These are phyloP conservation scores for Lipotes vexillifer DNA, from an alignment of 2,113 vertebrate genomes.

Conservation along the genomic window DNA sequence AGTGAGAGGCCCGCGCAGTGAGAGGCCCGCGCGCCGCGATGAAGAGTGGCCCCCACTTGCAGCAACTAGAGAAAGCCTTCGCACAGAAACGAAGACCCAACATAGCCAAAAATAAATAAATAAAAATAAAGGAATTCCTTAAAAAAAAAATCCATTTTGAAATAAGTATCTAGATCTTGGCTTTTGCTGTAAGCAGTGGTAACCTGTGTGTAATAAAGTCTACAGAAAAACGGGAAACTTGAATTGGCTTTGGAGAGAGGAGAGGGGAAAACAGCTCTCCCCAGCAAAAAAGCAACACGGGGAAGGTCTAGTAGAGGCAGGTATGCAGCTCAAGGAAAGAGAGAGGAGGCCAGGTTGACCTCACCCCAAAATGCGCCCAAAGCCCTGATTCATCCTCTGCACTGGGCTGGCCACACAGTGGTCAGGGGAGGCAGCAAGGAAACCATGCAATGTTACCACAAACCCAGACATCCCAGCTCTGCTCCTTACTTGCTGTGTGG, in stretches of 20 bases:
- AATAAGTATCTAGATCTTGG: background rate
- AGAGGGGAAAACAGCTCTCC: background rate
- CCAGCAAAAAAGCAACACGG: background rate
- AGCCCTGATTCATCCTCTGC: background rate
- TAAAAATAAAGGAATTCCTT: too few species aligned
- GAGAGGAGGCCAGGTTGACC: background rate
- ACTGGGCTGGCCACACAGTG: background rate
- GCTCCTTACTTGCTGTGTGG: background rate
- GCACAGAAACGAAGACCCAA: too few species aligned
- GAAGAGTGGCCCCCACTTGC: too few species aligned
- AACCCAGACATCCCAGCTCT: background rate
- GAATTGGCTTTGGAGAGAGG: background rate
- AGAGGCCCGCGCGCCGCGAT: too few species aligned
- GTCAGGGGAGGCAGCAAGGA: background rate
- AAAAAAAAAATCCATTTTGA: background rate
- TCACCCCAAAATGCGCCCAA: background rate
- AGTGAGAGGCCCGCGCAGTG: too few species aligned
- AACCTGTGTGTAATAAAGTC: too few species aligned
- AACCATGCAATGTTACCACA: background rate
- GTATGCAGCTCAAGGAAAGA: background rate
- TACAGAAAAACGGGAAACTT: background rate
- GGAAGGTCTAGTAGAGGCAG: background rate
- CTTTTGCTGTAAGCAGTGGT: background rate
- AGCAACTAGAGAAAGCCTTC: too few species aligned
- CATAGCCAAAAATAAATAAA: too few species aligned